Conservation (phyloP, 37 sponge, comb jelly and placozoan species). For the Bolinopsis microptera region DNA sequence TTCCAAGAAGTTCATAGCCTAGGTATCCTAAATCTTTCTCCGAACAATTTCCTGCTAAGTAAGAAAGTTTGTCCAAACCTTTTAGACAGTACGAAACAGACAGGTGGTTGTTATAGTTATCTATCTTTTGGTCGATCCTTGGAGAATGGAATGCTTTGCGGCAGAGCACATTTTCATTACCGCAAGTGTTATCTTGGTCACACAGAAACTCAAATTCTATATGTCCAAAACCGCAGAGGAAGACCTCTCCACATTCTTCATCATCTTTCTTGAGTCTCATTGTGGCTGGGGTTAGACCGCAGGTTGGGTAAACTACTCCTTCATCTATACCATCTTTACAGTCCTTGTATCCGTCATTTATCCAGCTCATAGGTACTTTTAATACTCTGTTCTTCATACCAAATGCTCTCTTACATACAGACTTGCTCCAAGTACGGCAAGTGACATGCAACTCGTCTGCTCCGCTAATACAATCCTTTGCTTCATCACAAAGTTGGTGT, state of each 20-base stretch:
- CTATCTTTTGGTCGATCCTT: background rate
- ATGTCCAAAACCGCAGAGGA: background rate
- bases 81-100: background rate
- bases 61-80: background rate
- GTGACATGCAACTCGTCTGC: background rate
- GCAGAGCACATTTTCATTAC: background rate
- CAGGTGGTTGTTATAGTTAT: background rate
- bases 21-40: background rate
- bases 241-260: slow-evolving; percentile 1
- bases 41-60: background rate
- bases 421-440: background rate
- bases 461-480: background rate
- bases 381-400: background rate
- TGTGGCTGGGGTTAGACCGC: background rate
- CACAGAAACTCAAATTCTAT: background rate
- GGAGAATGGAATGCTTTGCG: background rate
- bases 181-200: background rate
- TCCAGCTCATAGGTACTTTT: background rate
- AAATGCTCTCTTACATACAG: background rate
- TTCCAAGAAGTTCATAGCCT: background rate
- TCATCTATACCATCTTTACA: background rate
- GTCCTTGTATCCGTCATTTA: background rate
- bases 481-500: background rate
- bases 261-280: background rate
- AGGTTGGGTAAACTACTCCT: background rate